Evolutionary conservation across 1,140 invertebrate species (phyloP), one percentile per base, ranked within the genome.

Genomic region (Asobara japonica): DNA sequence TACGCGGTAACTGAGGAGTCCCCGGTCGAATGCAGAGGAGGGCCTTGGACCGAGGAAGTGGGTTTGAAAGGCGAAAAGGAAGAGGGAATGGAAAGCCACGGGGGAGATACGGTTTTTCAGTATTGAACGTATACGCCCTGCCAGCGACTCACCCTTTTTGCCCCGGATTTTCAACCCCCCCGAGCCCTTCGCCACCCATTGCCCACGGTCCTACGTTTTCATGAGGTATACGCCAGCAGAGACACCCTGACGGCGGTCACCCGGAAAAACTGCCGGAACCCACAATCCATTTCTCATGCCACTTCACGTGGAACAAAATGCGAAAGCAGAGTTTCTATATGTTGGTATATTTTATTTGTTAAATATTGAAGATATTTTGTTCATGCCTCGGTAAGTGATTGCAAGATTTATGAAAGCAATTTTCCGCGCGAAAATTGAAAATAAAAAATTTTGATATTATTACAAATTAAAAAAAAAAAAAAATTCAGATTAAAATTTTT

Each of bases 81-180:
- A 56, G 51, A 25, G 51, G n/a, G 22, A 25, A 56, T 56, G 22
- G 51, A 56, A 27, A 56, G 67, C 38, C 74, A 66, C 56, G 70
- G 73, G 78, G 75, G 75, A 78, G 79, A 77, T 82, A 13, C 41
- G 41, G 79, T 82, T 82, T 80, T 76, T 74, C 72, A 77, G 77
- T 79, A 79, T 80, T 61, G 79, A 80, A 71, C 73, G 65, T 76
- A 74, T 71, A 75, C 72, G 60, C 48, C 64, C 61, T 69, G 66
- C 41, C 62, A 29, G 64, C 60, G 13, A 66, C 65, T 67, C 70
- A 56, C 11, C 11, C 4, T 22, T 64, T 71, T 74, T 77, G 68
- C 65, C 70, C 61, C 64, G 73, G 62, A 77, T 77, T 77, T 77
- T 65, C 67, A 62, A 25, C 38, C 33, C 20, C 61, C 68, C 29